Evolutionary conservation across 2,797 vertebrate species (phyloP), one percentile per base, ranked within the genome.

Genomic region (Malurus leucopterus): DNA sequence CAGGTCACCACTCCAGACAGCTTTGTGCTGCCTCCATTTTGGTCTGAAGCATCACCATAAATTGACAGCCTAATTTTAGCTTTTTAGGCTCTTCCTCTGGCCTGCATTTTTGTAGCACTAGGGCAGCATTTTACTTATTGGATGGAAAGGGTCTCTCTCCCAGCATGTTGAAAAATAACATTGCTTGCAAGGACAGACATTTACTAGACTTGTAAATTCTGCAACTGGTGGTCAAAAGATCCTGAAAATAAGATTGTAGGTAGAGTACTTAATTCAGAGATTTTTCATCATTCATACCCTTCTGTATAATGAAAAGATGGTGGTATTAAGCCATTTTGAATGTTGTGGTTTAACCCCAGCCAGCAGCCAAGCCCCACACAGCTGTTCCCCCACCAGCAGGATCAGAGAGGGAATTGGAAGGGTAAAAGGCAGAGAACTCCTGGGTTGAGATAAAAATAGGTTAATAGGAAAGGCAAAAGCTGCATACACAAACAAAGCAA

Each of bases 331-430:
- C 30, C 30, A 9, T 64, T 83, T 46, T 59, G 46, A 67, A 64
- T 30, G 14, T n/a, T 61, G 23, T 49, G 27, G 62, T 49, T 87
- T 61, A 61, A 43, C 22, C 34, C 26, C 34, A 54, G 27, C 21
- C 51, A 26, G 29, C 22, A 64, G 24, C 38, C 29, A 51, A 71
- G 32, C 58, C 18, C 9, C 19, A 43, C 3, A 15, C 6, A 79
- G 17, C 22, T 34, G 13, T 22, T 79, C 19, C 30, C 27, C 41
- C 19, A 49, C 22, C 11, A 68, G 16, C 20, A 19, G 23, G 11
- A 50, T 0, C 0, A 0, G 20, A 6, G 38, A 40, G 20, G 18
- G 24, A 64, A 51, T 4, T 11, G 1, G 27, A 54, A 74, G 23
- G 19, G 10, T 22, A 30, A 41, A 72, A 72, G 10, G 46, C 7